These are phyloP conservation scores for Cheirogaleus medius DNA, from an alignment of 2,113 vertebrate genomes.

Conservation along the genomic window DNA sequence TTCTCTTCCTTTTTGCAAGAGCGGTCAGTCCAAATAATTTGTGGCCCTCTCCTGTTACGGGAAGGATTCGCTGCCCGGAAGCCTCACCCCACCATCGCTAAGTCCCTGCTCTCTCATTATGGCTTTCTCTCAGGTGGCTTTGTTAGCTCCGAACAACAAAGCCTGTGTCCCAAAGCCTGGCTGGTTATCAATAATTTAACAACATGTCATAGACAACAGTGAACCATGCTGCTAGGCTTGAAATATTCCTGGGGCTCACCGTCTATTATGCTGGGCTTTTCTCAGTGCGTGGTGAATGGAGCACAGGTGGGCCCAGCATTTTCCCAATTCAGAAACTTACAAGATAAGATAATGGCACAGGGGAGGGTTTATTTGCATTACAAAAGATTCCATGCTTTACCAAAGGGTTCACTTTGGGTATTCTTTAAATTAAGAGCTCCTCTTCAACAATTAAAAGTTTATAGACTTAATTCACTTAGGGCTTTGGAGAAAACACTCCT, in stretches of 20 bases:
- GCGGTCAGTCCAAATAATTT: constrained; percentile 73
- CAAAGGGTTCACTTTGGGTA: constrained; percentile 23
- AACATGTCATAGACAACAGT: constrained; percentile 86
- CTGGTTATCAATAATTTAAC: constrained; percentile 87
- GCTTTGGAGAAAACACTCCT: background rate
- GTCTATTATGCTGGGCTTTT: constrained; percentile 81
- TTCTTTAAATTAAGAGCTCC: constrained; percentile 60
- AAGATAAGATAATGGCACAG: constrained; percentile 34
- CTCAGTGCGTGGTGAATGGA: constrained; percentile 70
- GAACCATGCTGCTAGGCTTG: constrained; percentile 83
- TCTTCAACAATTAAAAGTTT: constrained; percentile 43
- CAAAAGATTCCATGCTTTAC: constrained; percentile 53
- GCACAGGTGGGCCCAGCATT: constrained; percentile 66
- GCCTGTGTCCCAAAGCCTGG: constrained; percentile 80
- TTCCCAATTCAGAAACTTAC: constrained; percentile 67
- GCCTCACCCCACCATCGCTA: constrained; percentile 34
- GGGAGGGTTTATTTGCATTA: constrained; percentile 69
- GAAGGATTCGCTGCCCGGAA: constrained; percentile 49
- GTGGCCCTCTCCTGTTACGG: constrained; percentile 28
- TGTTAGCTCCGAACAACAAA: constrained; percentile 82
- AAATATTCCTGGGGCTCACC: constrained; percentile 80
- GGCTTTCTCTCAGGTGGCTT: constrained; percentile 73
- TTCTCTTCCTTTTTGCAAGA: constrained; percentile 73
- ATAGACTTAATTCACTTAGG: constrained; percentile 14
- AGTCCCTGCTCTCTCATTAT: constrained; percentile 72